Percentiles rank a stretch among this genome's conserved stretches.
Conservation (phyloP, 2,797 vertebrate genomes). For the Adrianichthys oophorus region DNA sequence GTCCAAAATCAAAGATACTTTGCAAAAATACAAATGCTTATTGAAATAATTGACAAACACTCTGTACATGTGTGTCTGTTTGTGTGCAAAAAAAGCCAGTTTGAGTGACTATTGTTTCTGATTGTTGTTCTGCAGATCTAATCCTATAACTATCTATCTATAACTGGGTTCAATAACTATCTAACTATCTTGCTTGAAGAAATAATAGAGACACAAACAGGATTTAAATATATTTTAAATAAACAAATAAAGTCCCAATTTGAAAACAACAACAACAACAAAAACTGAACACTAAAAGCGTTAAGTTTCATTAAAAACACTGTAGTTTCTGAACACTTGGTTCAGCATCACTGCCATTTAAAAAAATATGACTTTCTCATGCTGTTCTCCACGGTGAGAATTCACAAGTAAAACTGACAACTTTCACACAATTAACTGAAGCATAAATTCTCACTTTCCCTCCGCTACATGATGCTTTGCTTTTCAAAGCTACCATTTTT, state of each 20-base stretch:
- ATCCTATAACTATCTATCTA: not conserved
- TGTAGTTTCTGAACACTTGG: constrained; percentile 9
- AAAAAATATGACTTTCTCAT: constrained; percentile 25
- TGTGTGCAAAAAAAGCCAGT: too few relatives aligned
- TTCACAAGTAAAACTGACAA: constrained; percentile 77
- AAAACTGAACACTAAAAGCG: too few relatives aligned
- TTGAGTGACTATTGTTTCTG: not conserved
- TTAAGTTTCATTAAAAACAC: not conserved
- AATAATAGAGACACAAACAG: not conserved
- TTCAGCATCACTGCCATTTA: constrained; percentile 31
- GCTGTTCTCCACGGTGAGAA: constrained; percentile 68
- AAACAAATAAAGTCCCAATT: not conserved
- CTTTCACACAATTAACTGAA: constrained; percentile 77
- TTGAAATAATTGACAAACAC: too few relatives aligned
- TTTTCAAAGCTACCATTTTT: constrained; percentile 63
- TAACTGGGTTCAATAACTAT: too few relatives aligned
- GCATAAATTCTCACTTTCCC: constrained; percentile 77
- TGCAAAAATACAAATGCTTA: too few relatives aligned
- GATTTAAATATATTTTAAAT: not conserved
- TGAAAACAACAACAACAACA: too few relatives aligned
- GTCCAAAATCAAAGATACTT: too few relatives aligned
- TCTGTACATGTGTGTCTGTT: too few relatives aligned
- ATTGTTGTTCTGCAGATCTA: not conserved
- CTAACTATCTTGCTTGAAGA: not conserved
- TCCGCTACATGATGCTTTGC: constrained; percentile 46